Percentiles rank a stretch among this genome's conserved stretches.
Evolutionary conservation across 2,888 invertebrate genomes (phyloP).

Genomic region (Lasioglossum vierecki): DNA sequence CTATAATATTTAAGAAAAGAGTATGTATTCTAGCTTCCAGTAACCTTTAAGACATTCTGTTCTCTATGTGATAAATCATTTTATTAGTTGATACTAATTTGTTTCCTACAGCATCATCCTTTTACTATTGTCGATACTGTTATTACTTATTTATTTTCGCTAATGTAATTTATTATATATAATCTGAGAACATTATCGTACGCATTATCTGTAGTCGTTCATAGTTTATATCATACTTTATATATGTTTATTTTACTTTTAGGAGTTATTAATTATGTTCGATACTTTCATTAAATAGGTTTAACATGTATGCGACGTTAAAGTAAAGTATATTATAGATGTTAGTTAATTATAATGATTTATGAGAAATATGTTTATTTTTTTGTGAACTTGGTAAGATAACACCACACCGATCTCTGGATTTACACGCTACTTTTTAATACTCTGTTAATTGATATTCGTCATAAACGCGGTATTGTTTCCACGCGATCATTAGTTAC

Average conservation of each 20-base stretch:
- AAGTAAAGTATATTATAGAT: constrained; percentile 31
- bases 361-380: constrained; percentile 47
- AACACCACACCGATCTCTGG: constrained; percentile 13
- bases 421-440: not conserved
- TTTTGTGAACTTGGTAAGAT: constrained; percentile 43
- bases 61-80: constrained; percentile 43
- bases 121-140: constrained; percentile 23
- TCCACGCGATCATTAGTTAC: not conserved
- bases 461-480: not conserved
- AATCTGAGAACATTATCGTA: not conserved
- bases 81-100: constrained; percentile 24
- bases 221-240: constrained; percentile 8
- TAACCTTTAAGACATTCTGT: constrained; percentile 15
- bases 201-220: constrained; percentile 20
- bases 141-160: constrained; percentile 15
- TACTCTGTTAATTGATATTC: not conserved
- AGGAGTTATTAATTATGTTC: constrained; percentile 24
- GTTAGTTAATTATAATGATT: constrained; percentile 34
- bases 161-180: constrained; percentile 12
- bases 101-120: constrained; percentile 16
- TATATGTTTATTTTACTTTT: constrained; percentile 12
- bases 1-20: not conserved
- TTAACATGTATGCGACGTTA: constrained; percentile 33
- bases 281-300: constrained; percentile 47
- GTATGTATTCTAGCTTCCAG: constrained; percentile 7